Evolutionary conservation across 2,113 vertebrate species (phyloP), one percentile per base, ranked within the genome.

Genomic region (Tricholaema leucomelas): DNA sequence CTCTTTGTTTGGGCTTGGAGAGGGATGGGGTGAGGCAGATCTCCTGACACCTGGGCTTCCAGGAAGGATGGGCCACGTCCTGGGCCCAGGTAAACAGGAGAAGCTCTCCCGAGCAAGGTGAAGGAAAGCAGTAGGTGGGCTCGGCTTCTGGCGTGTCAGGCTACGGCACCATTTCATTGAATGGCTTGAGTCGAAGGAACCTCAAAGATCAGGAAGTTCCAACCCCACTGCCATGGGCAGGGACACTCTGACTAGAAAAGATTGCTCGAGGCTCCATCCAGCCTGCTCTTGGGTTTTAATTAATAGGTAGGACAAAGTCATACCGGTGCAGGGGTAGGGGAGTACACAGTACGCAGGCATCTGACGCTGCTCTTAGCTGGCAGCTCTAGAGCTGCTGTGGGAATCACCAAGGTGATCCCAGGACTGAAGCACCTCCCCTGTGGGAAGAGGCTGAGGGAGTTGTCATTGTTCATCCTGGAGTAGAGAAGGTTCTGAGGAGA

Each of bases 1-100:
- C 52, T 87, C 92, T 94, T 94, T 93, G 85, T 93, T 91, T 86
- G 72, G 76, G 76, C 81, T 77, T 64, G 0, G 7, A 91, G 83
- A 81, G 63, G 74, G 92, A 90, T 63, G 36, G 85, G 74, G 69
- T 46, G 59, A 87, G 87, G 80, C 5, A 2, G 52, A 67, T 82
- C 81, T 81, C 67, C 31, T 4, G 38, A 82, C 40, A 79, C 48
- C n/a, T 8, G 3, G 40, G 61, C 27, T 83, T 81, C 80, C 56
- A 31, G 91, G 65, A 88, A 94, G 92, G 72, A 66, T 71, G 46
- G 76, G 77, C 54, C 55, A 24, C 3, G 0, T 72, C 16, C 76
- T 36, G 50, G 33, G 35, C 38, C 69, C 76, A 30, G 27, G 31
- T 77, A 76, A 73, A 87, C 69, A 67, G 0, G 8, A 31, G 35